Conservation (phyloP, 1,140 invertebrate genomes). For the Theocolax elegans region DNA sequence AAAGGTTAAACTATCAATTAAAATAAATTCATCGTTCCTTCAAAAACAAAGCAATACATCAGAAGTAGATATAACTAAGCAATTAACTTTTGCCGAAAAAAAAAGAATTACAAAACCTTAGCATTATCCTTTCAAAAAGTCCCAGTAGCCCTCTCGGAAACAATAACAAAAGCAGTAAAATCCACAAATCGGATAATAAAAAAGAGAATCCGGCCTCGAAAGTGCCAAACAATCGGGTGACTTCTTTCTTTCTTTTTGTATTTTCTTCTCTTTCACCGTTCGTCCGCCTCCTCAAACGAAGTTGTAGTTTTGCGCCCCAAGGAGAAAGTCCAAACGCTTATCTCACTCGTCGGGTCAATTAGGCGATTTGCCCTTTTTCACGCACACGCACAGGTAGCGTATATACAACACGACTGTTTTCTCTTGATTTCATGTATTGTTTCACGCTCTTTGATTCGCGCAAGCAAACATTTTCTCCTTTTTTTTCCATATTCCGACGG, state of each 20-base stretch:
- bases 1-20: too few relatives aligned
- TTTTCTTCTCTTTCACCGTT: not conserved
- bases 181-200: conserved; percentile 30
- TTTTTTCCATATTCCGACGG: too few relatives aligned
- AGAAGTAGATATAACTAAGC: too few relatives aligned
- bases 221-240: conserved; percentile 25
- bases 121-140: not conserved
- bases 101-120: too few relatives aligned
- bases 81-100: too few relatives aligned
- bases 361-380: conserved; percentile 28
- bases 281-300: conserved; percentile 3
- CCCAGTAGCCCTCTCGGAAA: not conserved
- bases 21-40: too few relatives aligned
- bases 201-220: conserved; percentile 26
- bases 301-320: conserved; percentile 8
- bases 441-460: too few relatives aligned
- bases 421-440: too few relatives aligned
- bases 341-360: conserved; percentile 42
- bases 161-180: conserved; percentile 12
- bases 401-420: too few relatives aligned
- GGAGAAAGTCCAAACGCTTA: conserved; percentile 46
- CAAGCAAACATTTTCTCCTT: too few relatives aligned
- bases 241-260: not conserved
- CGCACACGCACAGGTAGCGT: conserved; percentile 12
- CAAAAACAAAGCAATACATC: not conserved